Evolutionary conservation across 2,797 vertebrate species (phyloP), one percentile per base, ranked within the genome.

Genomic region (Thripadectes ignobilis): DNA sequence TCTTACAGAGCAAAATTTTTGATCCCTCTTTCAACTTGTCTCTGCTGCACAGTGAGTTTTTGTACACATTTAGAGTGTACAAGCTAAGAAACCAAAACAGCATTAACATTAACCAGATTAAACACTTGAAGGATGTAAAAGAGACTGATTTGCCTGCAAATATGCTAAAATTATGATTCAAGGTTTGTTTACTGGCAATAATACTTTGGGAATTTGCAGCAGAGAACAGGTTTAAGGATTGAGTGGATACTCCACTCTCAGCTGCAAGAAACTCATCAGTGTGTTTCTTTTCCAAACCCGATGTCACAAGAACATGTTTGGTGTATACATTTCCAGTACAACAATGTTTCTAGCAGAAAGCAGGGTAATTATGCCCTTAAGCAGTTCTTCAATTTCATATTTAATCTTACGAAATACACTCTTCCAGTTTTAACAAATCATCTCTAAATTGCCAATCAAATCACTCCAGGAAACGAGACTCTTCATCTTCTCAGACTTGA

Each of bases 381-480:
- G 69, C 83, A 78, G 58, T 90, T 92, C 81, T 90, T 62, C 76
- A 90, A 90, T 94, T 94, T 94, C 79, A 41, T 92, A 81, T 93
- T 94, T 97, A 92, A 91, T 81, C 85, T 92, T 88, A 78, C 6
- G 6, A 97, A 96, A 94, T 66, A 68, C 7, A 2, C 54, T 75
- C 66, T 84, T 94, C 72, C 66, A 68, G 76, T 81, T 94, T 81
- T 84, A 94, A 95, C 83, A 90, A 95, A 93, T 93, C 83, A 78
- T 81, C 73, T 86, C 62, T 90, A 59, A 95, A 93, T 92, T 96
- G 69, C 79, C 95, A 92, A 90, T 95, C 93, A 95, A 93, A 92
- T 90, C 83, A 86, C 76, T 95, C 79, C 85, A 93, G 85, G 85
- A 96, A 97, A 94, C 23, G 0, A 93, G 85, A 63, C 73, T 75